Conservation (phyloP, 2,797 vertebrate species). For the Acanthiza pusilla region DNA sequence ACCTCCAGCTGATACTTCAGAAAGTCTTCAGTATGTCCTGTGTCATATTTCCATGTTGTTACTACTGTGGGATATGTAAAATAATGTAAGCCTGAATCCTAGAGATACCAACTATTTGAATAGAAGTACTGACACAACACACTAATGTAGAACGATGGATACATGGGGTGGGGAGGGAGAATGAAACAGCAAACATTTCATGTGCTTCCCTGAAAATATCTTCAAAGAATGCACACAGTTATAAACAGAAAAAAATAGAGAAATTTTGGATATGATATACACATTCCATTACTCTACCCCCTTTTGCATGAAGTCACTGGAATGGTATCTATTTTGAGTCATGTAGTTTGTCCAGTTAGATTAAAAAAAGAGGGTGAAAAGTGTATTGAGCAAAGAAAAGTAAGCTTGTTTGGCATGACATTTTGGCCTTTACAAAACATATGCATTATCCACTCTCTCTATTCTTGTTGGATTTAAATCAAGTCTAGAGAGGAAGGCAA, state of each 20-base stretch:
- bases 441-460: neutral
- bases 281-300: neutral
- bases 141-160: neutral
- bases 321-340: neutral
- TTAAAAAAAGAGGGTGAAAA: conserved; percentile 66
- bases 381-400: conserved; percentile 61
- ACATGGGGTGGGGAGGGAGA: neutral
- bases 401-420: conserved; percentile 54
- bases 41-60: neutral
- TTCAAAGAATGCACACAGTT: neutral
- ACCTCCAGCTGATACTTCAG: neutral
- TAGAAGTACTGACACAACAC: neutral
- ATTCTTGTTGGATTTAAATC: conserved; percentile 45
- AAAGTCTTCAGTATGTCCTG: neutral
- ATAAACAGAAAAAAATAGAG: neutral
- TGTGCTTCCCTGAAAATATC: neutral
- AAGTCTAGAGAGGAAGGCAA: conserved; percentile 40
- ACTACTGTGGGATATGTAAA: neutral
- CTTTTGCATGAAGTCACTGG: neutral
- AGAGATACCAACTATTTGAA: neutral
- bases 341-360: conserved; percentile 22
- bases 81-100: neutral
- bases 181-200: neutral
- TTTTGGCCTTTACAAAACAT: conserved; percentile 54
- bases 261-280: neutral